phyloP scores from a whole-genome alignment of 2,797 vertebrate genomes.

The Meda fulgida region DNA sequence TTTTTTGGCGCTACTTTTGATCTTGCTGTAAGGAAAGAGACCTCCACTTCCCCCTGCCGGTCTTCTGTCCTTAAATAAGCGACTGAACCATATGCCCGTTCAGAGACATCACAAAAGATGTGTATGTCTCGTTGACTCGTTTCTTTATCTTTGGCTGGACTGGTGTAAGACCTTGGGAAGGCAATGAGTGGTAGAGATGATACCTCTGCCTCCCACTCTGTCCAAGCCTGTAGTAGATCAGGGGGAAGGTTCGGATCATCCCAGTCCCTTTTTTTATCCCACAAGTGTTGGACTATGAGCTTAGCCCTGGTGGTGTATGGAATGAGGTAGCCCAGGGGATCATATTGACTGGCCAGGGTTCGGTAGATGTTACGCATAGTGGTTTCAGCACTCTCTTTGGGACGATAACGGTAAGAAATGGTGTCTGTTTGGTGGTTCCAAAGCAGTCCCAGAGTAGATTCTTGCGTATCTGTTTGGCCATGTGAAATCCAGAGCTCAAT shows the following conservation, averaged over 20 bases:
- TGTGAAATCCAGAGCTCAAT: constrained; percentile 13
- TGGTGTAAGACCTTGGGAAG: background rate
- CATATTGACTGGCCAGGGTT: background rate
- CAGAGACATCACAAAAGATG: constrained; percentile 6
- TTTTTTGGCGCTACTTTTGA: background rate
- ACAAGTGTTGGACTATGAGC: background rate
- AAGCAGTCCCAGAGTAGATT: background rate
- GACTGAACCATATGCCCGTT: background rate
- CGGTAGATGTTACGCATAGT: background rate
- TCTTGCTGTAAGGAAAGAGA: background rate
- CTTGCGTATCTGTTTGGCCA: background rate
- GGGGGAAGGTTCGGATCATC: background rate
- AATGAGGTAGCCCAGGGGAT: background rate
- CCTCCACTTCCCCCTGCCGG: background rate
- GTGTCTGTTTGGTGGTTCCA: background rate
- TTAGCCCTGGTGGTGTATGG: background rate
- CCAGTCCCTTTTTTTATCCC: background rate
- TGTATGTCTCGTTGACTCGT: background rate
- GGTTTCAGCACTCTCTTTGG: background rate
- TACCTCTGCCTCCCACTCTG: background rate
- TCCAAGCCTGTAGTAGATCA: background rate
- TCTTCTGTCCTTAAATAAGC: background rate
- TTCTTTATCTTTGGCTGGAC: background rate
- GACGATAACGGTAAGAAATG: background rate
- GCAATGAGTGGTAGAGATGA: background rate